Evolutionary conservation across 2,113 vertebrate genomes (phyloP).

Genomic region (Hypocryptadius cinnamomeus): DNA sequence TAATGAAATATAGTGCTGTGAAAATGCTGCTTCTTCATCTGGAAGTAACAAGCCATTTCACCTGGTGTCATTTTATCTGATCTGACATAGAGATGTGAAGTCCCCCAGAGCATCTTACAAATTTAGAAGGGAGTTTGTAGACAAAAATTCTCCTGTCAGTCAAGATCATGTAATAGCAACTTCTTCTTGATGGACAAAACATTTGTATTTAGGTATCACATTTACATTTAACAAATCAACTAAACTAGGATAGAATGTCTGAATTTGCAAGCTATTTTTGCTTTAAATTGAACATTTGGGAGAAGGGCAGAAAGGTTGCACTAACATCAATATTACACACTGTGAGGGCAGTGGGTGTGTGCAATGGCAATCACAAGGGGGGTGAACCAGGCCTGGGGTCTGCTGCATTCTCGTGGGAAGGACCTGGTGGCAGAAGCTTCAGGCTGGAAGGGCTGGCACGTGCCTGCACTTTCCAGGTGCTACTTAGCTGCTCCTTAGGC

Average conservation of each 20-base stretch:
- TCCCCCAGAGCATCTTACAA: background rate
- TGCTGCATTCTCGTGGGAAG: accelerated
- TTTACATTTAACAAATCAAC: background rate
- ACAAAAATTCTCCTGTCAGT: constrained; percentile 37
- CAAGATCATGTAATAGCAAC: background rate
- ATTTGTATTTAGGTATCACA: background rate
- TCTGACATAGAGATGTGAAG: background rate
- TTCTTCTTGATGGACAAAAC: background rate
- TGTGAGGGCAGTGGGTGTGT: background rate
- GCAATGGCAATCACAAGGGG: background rate
- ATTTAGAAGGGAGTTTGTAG: constrained; percentile 10
- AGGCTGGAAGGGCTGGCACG: background rate
- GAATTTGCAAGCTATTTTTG: background rate
- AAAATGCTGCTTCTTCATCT: background rate
- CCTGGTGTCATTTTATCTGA: constrained; percentile 2
- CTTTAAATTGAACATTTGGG: background rate
- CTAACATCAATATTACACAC: background rate
- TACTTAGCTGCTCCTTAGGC: background rate
- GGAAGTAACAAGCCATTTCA: constrained; percentile 2
- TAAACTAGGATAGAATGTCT: background rate
- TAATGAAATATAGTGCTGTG: background rate
- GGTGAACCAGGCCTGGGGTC: background rate
- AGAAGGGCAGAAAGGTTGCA: background rate
- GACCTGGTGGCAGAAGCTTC: background rate
- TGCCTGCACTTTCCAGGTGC: background rate